A percentile compares a stretch with the other conserved stretches of the same genome.
Evolutionary conservation across 2,888 invertebrate genomes (phyloP).

Genomic region (Ormia ochracea): DNA sequence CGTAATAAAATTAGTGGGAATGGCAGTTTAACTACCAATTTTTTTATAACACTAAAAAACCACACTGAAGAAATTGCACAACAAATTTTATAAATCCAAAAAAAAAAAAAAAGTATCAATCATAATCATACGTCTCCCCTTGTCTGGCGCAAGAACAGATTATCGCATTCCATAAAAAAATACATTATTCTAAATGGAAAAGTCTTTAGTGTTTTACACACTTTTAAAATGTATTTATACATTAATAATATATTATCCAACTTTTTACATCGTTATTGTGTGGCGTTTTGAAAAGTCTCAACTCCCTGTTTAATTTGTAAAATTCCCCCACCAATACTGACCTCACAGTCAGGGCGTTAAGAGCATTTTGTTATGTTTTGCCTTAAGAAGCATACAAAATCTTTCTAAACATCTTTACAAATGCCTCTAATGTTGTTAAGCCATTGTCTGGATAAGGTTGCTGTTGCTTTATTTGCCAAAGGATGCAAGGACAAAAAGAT

Average conservation of each 20-base stretch:
- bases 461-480: conserved; percentile 18
- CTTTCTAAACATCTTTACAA: conserved; percentile 70
- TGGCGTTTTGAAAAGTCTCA: not conserved
- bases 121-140: not conserved
- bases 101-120: no score
- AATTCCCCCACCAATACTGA: not conserved
- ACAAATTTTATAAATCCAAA: no score
- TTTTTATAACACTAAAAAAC: no score
- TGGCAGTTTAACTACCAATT: no score
- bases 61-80: no score
- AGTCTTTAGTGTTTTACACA: not conserved
- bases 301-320: not conserved
- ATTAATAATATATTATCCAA: not conserved
- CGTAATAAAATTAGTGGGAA: no score
- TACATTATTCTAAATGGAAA: no score
- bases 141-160: not conserved
- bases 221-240: not conserved
- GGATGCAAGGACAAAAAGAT: conserved; percentile 27
- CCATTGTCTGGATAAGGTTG: conserved; percentile 69
- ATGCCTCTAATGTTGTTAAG: conserved; percentile 76
- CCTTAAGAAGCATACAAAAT: conserved; percentile 60
- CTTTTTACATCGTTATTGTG: not conserved
- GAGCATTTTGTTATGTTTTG: conserved; percentile 23
- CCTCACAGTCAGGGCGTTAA: not conserved
- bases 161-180: not conserved